Evolutionary conservation across 2,113 vertebrate species (phyloP).

Genomic region (Mormyrus iriodes): DNA sequence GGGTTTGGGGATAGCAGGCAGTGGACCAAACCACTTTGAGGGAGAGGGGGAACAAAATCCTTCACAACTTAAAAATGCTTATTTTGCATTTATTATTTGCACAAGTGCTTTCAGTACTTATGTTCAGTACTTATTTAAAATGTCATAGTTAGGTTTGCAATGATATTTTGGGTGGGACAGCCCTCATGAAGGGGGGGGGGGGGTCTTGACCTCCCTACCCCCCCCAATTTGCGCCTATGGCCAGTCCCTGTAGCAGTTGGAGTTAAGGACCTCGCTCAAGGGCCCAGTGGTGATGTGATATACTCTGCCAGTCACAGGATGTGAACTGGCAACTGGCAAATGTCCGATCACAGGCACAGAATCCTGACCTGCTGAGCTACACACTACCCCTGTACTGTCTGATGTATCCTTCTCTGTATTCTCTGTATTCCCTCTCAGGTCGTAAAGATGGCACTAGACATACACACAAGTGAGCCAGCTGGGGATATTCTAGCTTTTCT

Average conservation of each 20-base stretch:
- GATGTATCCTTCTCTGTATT: constrained; percentile 16
- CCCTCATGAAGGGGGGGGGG: no score
- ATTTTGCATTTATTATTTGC: no score
- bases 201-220: no score
- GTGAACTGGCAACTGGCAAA: neutral
- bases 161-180: no score
- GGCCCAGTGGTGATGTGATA: neutral
- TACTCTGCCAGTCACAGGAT: neutral
- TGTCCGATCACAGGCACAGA: neutral
- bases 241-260: neutral
- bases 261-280: neutral
- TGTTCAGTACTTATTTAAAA: no score
- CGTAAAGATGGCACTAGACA: constrained; percentile 78
- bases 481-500: constrained; percentile 95
- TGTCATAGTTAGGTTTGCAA: no score
- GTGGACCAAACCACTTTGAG: neutral
- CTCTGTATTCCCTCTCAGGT: constrained; percentile 57
- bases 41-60: no score
- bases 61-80: no score
- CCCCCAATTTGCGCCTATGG: neutral
- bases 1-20: neutral
- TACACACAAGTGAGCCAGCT: constrained; percentile 78
- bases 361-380: neutral
- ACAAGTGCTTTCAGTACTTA: no score
- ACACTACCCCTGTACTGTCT: neutral